Evolutionary conservation across 2,888 invertebrate genomes (phyloP).

Genomic region (Stenchaetothrips biformis): DNA sequence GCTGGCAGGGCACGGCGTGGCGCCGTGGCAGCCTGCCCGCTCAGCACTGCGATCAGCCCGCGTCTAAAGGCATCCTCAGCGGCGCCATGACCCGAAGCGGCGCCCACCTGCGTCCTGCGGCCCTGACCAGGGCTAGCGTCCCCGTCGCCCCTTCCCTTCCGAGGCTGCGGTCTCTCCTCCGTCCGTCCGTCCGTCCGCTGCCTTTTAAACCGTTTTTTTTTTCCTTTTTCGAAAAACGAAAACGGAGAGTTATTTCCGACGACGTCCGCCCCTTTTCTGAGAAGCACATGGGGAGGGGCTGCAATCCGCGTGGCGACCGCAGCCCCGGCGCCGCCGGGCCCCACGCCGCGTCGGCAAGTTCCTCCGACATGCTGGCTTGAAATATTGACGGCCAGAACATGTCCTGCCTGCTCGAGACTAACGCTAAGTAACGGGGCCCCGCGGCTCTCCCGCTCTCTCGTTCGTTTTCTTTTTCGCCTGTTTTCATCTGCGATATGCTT

Average conservation of each 20-base stretch:
- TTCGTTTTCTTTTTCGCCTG: neutral
- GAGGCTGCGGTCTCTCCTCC: too few species aligned
- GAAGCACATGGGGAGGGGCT: neutral
- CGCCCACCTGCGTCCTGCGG: neutral
- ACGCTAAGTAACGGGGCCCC: neutral
- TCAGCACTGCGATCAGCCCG: neutral
- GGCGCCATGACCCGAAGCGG: neutral
- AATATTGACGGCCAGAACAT: constrained; percentile 20
- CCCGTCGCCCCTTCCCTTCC: too few species aligned
- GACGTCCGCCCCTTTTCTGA: too few species aligned
- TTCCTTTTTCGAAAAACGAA: too few species aligned
- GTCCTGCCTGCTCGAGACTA: neutral
- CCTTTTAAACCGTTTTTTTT: too few species aligned
- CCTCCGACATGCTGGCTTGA: neutral
- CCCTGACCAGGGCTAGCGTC: neutral
- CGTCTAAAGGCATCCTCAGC: neutral
- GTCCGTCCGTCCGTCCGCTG: too few species aligned
- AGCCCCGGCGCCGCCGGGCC: neutral
- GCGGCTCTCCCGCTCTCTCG: neutral
- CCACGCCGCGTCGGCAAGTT: too few species aligned
- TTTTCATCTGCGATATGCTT: neutral
- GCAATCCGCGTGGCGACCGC: neutral
- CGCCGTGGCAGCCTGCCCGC: too few species aligned
- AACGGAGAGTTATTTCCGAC: too few species aligned
- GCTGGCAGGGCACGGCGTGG: neutral